A percentile compares a stretch with the other conserved stretches of the same genome.
Conservation (phyloP, 2,797 vertebrate species). For the Enteromius viviparus region DNA sequence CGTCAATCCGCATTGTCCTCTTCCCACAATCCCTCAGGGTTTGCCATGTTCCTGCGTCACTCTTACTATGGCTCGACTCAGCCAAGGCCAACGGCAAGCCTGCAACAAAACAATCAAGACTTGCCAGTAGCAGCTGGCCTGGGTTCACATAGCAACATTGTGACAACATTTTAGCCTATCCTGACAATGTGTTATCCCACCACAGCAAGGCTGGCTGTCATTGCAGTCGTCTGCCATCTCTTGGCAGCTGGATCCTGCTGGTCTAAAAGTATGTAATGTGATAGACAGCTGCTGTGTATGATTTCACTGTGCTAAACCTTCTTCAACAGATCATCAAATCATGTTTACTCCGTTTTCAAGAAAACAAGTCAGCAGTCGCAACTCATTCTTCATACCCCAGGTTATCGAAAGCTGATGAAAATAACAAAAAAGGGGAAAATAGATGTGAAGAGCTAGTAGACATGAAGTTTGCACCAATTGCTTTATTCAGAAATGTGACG, state of each 20-base stretch:
- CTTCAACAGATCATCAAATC: conserved; percentile 20
- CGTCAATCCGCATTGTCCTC: conserved; percentile 61
- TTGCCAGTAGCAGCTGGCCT: conserved; percentile 44
- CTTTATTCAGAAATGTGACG: background rate
- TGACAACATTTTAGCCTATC: conserved; percentile 48
- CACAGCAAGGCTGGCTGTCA: conserved; percentile 31
- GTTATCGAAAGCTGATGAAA: background rate
- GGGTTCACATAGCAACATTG: conserved; percentile 23
- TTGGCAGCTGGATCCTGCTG: conserved; percentile 36
- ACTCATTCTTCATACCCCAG: background rate
- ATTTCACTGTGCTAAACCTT: background rate
- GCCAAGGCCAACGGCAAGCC: conserved; percentile 60
- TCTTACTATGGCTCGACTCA: conserved; percentile 69
- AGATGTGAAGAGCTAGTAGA: background rate
- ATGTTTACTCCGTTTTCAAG: background rate
- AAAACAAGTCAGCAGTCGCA: background rate
- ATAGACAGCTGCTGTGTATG: conserved; percentile 18
- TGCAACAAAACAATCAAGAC: conserved; percentile 54
- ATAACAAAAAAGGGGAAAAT: background rate
- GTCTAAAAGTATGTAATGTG: conserved; percentile 6
- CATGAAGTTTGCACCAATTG: background rate
- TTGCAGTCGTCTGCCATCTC: conserved; percentile 16
- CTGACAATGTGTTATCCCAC: conserved; percentile 34
- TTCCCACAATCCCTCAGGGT: too few relatives aligned
- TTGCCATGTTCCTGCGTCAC: conserved; percentile 70